Evolutionary conservation across 2,113 vertebrate species (phyloP), one percentile per base, ranked within the genome.

Genomic region (Seriola dumerili): DNA sequence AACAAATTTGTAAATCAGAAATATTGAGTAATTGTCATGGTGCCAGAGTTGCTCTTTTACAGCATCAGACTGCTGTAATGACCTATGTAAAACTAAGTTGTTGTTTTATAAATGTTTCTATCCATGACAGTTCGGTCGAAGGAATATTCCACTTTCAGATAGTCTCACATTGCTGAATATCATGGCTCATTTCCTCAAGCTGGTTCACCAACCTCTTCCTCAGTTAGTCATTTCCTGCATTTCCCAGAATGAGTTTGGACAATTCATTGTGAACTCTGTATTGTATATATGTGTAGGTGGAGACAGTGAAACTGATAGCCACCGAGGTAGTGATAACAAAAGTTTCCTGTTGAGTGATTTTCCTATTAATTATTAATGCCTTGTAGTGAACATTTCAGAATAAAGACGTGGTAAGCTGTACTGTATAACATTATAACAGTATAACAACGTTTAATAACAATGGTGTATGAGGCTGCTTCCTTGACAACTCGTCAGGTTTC

Each of bases 1-100:
- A 23, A 29, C 9, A 63, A 52, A 46, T 21, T 52, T 78, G 10
- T 19, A 72, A 83, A 78, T 63, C 23, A 58, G 68, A 83, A 44
- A 68, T 74, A n/a, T 32, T 50, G 54, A 61, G 46, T 52, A 32
- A 62, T 36, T 68, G 50, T 52, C 48, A 55, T 34, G 7, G 13
- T 34, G 21, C 21, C 3, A 10, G 23, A 67, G 17, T 55, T 66
- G 29, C 58, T 68, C 38, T 78, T 61, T 50, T 14, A 64, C 8
- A 32, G 48, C 14, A 66, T 52, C 14, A 42, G 7, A 46, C 4
- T 42, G 5, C 42, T 44, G 19, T 17, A 57, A 59, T 55, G 14
- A 72, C 55, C 13, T 38, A 52, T 80, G 70, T 17, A 54, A 3
- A 67, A 46, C 32, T 19, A 42, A 8, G 23, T 44, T 76, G 40